These are phyloP conservation scores for Cherax destructor DNA, from an alignment of 1,140 invertebrate species.

Conservation along the genomic window DNA sequence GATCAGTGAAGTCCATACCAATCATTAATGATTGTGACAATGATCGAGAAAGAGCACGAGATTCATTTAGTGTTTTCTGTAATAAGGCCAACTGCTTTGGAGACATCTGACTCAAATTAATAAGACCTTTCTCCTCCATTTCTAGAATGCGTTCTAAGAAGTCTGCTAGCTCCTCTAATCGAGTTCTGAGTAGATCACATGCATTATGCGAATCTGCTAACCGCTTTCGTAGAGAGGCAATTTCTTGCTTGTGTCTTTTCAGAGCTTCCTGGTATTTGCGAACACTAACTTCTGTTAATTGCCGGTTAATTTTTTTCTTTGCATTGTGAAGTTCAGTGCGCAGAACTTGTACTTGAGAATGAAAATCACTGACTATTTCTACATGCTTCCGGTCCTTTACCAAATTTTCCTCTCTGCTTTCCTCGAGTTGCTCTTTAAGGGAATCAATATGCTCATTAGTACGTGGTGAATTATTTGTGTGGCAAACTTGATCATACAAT, in stretches of 20 bases:
- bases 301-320: conserved; percentile 44
- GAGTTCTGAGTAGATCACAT: conserved; percentile 80
- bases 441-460: not conserved
- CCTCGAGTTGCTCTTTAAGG: conserved; percentile 6
- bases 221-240: conserved; percentile 68
- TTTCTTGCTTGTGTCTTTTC: conserved; percentile 69
- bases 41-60: conserved; percentile 79
- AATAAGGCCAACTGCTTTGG: conserved; percentile 77
- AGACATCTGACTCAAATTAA: conserved; percentile 77
- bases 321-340: conserved; percentile 51
- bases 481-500: conserved; percentile 35
- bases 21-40: conserved; percentile 74
- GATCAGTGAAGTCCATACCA: conserved; percentile 71
- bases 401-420: conserved; percentile 25
- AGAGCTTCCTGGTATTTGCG: conserved; percentile 67
- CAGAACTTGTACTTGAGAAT: conserved; percentile 39
- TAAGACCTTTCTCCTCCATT: conserved; percentile 77
- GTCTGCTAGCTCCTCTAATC: conserved; percentile 83
- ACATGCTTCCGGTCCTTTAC: conserved; percentile 6
- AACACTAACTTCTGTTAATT: conserved; percentile 40
- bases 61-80: conserved; percentile 78
- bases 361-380: conserved; percentile 29
- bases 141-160: conserved; percentile 84
- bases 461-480: not conserved
- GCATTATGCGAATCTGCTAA: conserved; percentile 80